Conservation (phyloP, 2,888 invertebrate genomes). For the Calameuta pallipes region DNA sequence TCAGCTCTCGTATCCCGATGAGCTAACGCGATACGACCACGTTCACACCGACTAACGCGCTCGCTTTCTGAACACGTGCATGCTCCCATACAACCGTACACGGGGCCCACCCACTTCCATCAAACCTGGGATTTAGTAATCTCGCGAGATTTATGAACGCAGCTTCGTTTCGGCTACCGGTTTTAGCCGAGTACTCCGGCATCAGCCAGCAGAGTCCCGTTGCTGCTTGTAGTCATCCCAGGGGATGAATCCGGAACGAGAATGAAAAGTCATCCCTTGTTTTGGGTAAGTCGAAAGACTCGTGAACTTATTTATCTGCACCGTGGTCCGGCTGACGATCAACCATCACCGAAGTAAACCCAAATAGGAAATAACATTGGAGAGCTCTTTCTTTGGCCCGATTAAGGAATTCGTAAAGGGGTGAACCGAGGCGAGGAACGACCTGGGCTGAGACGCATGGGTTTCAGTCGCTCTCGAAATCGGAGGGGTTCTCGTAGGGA, state of each 20-base stretch:
- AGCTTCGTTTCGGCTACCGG: constrained; percentile 43
- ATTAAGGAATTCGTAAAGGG: constrained; percentile 62
- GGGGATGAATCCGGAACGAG: neutral
- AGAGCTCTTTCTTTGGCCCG: constrained; percentile 47
- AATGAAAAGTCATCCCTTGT: neutral
- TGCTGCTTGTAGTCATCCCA: neutral
- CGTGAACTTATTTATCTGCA: neutral
- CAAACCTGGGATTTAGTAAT: constrained; percentile 66
- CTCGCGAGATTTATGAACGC: constrained; percentile 65
- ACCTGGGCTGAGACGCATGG: constrained; percentile 34
- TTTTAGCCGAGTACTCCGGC: neutral
- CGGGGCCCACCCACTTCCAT: constrained; percentile 53
- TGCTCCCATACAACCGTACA: constrained; percentile 16
- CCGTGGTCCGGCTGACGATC: neutral
- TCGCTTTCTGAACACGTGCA: constrained; percentile 23
- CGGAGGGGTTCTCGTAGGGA: constrained; percentile 29
- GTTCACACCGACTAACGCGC: constrained; percentile 26
- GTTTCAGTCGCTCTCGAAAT: constrained; percentile 18
- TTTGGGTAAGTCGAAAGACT: neutral
- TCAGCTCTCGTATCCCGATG: constrained; percentile 65
- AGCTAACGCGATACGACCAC: constrained; percentile 58
- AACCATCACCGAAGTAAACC: constrained; percentile 41
- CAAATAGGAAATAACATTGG: constrained; percentile 59
- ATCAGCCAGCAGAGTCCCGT: neutral
- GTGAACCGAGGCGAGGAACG: constrained; percentile 34